These are phyloP conservation scores for Peucedramus taeniatus DNA, from an alignment of 2,113 vertebrate species.

Conservation along the genomic window DNA sequence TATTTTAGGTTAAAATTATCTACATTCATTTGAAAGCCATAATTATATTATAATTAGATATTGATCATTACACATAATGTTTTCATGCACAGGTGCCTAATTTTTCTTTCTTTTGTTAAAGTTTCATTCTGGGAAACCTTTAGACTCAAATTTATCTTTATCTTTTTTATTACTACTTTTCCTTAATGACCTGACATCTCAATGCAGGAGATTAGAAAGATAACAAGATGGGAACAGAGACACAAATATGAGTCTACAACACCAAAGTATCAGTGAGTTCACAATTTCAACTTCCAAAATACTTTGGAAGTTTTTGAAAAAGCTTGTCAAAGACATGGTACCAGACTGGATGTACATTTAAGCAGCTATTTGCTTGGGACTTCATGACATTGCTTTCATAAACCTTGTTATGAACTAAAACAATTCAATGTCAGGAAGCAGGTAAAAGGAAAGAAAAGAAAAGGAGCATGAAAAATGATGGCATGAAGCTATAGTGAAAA, in stretches of 20 bases:
- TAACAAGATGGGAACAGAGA: not conserved
- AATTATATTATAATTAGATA: conserved; percentile 10
- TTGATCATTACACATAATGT: not conserved
- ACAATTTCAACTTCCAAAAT: not conserved
- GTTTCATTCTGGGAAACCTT: not conserved
- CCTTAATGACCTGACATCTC: not conserved
- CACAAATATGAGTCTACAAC: not conserved
- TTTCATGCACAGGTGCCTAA: not conserved
- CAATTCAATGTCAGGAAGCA: not conserved
- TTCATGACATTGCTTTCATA: not conserved
- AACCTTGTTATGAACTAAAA: not conserved
- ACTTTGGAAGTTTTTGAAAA: not conserved
- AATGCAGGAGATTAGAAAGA: not conserved
- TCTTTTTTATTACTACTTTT: not conserved
- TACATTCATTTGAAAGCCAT: not conserved
- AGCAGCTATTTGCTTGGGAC: not conserved
- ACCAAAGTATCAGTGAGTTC: not conserved
- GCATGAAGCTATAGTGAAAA: not conserved
- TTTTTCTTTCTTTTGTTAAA: not conserved
- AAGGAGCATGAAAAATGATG: not conserved
- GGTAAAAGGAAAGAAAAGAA: not conserved
- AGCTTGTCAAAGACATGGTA: not conserved
- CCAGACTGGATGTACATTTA: not conserved
- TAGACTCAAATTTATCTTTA: not conserved
- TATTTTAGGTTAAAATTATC: not conserved